Base-by-base conservation (phyloP, 2,797 vertebrate genomes). In the Anguilla anguilla region DNA sequence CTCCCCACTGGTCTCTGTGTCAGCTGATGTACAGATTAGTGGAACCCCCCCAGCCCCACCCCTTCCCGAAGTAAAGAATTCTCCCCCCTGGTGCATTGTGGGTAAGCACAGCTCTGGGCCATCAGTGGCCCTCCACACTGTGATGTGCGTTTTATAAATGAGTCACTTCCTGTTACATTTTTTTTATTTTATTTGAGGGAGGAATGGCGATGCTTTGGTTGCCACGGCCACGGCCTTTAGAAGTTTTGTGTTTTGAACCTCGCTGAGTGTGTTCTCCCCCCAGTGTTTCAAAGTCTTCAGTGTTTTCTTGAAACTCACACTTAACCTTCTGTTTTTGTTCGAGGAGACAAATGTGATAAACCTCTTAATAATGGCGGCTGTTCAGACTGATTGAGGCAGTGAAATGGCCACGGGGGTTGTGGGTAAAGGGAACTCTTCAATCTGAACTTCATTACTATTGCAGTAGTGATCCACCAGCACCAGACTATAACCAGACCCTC, bases 31-130 rank as follows among this genome's bases (percentile, higher is more conserved):
- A 87, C 15, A 83, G 25, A 64, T 59, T 86, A n/a, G 74, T 28
- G 84, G 85, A 22, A 39, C 39, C 22, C 81, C 6, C 90, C 88
- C 90, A 88, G 87, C 91, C 55, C 82, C 87, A 81, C 94, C 95
- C 93, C 93, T 92, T 93, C 94, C 95, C 92, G 92, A 94, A 96
- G 95, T 94, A 95, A 95, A 93, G 95, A 95, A 94, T 94, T 93
- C 95, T 95, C 96, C 93, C 95, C 91, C 93, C 95, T 97, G 96
- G 96, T 96, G 96, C 97, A 95, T 96, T 96, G 97, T 96, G 94
- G 94, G 95, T 96, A 96, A 96, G 95, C 94, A 97, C 97, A 97
- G 95, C 96, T 97, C 95, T 85, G 94, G 96, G 95, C 25, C 25
- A 1, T 61, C 22, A 17, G 4, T 9, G 25, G 25, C 89, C 91